Base-by-base conservation (phyloP, 2,113 vertebrate species). In the Tenebrosternarchus preto region DNA sequence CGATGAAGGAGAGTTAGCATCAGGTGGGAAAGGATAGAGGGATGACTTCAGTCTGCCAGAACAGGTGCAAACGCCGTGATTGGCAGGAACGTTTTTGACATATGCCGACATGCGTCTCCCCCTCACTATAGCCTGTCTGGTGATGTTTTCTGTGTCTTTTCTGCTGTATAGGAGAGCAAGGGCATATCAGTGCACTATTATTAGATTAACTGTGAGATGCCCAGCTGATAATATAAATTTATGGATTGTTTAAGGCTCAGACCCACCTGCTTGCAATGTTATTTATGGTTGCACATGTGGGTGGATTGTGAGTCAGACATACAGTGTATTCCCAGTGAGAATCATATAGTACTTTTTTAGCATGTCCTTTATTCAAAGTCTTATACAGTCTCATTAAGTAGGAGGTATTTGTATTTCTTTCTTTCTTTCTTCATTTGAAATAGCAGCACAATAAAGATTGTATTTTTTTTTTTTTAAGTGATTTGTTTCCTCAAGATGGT, bases 201-300 rank as follows among this genome's bases (percentile, higher is more conserved):
- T 56, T 76, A 36, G 78, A 83, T 81, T 83, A 85, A 75, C 50
- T 78, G 33, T 43, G 66, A 78, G 82, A 76, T 76, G 71, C 56
- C 79, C 75, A 70, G 43, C 75, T 83, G 79, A 68, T 78, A 76
- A 83, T 71, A 60, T 15, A 24, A 72, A 76, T 50, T 56, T 64
- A 50, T 81, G 24, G 59, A 74, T 73, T 68, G 73, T 77, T 84
- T 77, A 77, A 73, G 46, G 22, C 56, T 27, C 31, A 73, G 39
- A 69, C 24, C 80, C 80, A 82, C 80, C 80, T 82, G 80, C 75
- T 72, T 64, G 73, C 39, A 9, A 55, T 73, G 59, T 72, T 73
- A 66, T 72, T 82, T 66, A 71, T 63, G 55, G 75, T 56, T 31
- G 59, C 60, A 31, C 19, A 24, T 76, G 24, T 12, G 29, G 61